These are phyloP conservation scores for Chiroxiphia lanceolata DNA, from an alignment of 2,797 vertebrate genomes.

Conservation along the genomic window DNA sequence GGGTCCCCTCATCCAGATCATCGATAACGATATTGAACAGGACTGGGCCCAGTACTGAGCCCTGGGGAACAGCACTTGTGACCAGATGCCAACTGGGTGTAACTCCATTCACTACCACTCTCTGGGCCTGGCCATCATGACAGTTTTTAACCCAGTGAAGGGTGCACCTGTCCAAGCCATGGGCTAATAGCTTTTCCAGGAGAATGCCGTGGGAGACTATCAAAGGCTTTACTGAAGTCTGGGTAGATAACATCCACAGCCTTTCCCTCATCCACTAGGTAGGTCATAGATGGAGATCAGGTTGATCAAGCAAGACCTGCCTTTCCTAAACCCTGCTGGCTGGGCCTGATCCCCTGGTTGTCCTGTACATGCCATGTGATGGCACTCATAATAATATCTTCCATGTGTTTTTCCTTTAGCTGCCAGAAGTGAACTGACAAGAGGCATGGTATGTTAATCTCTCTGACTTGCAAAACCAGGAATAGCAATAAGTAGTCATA, in stretches of 20 bases:
- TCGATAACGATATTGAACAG: not conserved
- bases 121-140: not conserved
- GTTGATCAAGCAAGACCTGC: not conserved
- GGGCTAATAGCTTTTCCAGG: not conserved
- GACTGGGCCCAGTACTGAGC: not conserved
- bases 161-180: rapidly evolving
- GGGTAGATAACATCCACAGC: not conserved
- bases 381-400: not conserved
- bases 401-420: not conserved
- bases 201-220: not conserved
- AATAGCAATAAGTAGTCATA: not conserved
- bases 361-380: not conserved
- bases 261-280: not conserved
- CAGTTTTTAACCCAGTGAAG: not conserved
- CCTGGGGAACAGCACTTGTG: rapidly evolving
- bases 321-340: not conserved
- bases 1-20: not conserved
- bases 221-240: not conserved
- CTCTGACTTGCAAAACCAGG: not conserved
- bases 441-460: not conserved
- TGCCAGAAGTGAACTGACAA: not conserved
- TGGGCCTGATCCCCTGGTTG: not conserved
- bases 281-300: not conserved
- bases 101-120: not conserved
- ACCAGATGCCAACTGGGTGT: not conserved